Base-by-base conservation (phyloP, 2,888 invertebrate genomes). In the Diplazon laetatorius region DNA sequence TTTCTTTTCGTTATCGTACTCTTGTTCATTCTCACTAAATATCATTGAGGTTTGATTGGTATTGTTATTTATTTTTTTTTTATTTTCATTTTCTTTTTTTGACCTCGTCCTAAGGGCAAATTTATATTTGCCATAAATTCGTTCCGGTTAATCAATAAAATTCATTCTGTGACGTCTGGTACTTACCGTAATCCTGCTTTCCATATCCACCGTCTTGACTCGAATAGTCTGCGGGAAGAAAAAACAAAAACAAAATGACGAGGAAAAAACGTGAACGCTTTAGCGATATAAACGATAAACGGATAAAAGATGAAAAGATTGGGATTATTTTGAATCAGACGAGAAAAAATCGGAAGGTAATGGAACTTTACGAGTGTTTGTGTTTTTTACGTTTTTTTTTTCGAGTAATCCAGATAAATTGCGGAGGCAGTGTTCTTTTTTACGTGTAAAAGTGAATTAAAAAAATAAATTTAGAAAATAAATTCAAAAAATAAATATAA, bases 101-200 rank as follows among this genome's bases (percentile, higher is more conserved):
- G 60, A 70, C 75, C 78, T 78, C 78, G 75, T 78, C 75, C 75
- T 78, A 78, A 75, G 70, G 78, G 78, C 78, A 70, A 22, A 22
- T 70, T 50, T 65, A 35, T 50, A 35, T 66, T 57, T 73, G 78
- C 78, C 78, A 78, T 74, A 59, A 70, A 70, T 74, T 59, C 65
- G 62, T 66, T 68, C 66, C 70, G 42, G 50, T 18, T 69, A 65
- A 70, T 73, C 69, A 82, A 76, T 82, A 82, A 74, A 80, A 81
- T 81, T 81, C 81, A 71, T 74, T 81, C 68, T 81, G 81, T 74
- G 78, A 63, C 80, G 81, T 71, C 72, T 82, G 82, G 89, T 90
- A 91, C 91, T 90, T 88, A 90, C 91, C 91, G 84, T 91, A 90
- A 82, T 90, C 90, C 83, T 89, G 89, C 82, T 87, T 89, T 80